phyloP scores from a whole-genome alignment of 2,888 invertebrate species.

The Sminthurides aquaticus region DNA sequence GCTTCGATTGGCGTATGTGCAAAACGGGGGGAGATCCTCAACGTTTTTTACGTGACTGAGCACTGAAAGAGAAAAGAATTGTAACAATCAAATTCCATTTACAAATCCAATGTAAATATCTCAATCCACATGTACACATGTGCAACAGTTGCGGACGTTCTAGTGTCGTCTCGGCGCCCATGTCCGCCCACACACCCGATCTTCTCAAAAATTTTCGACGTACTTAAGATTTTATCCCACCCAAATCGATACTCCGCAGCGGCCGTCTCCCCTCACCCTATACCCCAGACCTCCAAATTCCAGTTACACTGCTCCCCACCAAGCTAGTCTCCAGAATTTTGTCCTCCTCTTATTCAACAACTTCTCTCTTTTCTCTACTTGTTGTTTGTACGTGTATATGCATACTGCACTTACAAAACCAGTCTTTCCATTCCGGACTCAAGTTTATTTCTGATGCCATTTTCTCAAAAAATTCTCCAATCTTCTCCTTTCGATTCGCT shows the following conservation, averaged over 20 bases:
- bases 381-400: neutral
- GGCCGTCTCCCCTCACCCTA: neutral
- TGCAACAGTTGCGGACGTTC: too few relatives aligned
- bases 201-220: too few relatives aligned
- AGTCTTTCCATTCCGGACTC: slow-evolving; percentile 90
- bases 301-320: neutral
- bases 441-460: slow-evolving; percentile 79
- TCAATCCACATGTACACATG: too few relatives aligned
- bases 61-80: slow-evolving; percentile 24
- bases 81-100: neutral
- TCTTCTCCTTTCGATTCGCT: slow-evolving; percentile 73
- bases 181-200: too few relatives aligned
- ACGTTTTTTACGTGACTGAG: slow-evolving; percentile 38
- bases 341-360: neutral
- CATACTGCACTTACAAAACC: slow-evolving; percentile 84
- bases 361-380: neutral
- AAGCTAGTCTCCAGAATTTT: neutral
- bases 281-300: neutral
- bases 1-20: slow-evolving; percentile 40
- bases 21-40: slow-evolving; percentile 39
- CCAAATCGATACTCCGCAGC: neutral
- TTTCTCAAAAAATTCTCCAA: slow-evolving; percentile 80
- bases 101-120: neutral
- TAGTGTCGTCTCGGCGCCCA: too few relatives aligned
- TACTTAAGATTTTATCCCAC: too few relatives aligned